Base-by-base conservation (phyloP, 2,113 vertebrate genomes). In the Lutjanus erythropterus region DNA sequence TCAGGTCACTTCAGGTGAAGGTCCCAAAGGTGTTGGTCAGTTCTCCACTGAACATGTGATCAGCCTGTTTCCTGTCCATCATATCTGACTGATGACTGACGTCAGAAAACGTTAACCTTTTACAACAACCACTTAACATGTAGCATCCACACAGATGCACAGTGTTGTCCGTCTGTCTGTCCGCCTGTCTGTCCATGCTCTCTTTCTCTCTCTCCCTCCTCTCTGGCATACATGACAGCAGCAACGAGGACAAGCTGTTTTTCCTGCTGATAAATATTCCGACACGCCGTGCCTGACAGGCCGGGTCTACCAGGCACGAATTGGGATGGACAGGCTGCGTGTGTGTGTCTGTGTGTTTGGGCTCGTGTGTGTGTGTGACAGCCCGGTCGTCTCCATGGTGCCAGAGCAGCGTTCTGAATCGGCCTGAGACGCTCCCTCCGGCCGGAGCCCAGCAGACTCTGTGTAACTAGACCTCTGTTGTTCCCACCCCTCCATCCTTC, bases 231-330 rank as follows among this genome's bases (percentile, higher is more conserved):
- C 83, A 82, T 88, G 88, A 92, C 86, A 92, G 88, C 85, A 88
- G 80, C 87, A 89, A 91, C n/a, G 70, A 89, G 88, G 85, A 92
- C 89, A 90, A 87, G 86, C 88, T 90, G 87, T 91, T 91, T 91
- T 84, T 72, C 76, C 83, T 78, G 79, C 86, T 91, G 86, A 88
- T 91, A 89, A 91, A 86, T 92, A 90, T 91, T 91, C 87, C 49
- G 50, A 84, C 84, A 86, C 33, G 50, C 81, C 37, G 23, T 49
- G 71, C 31, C 78, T 89, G 90, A 93, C 87, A 89, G 87, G 73
- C 52, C n/a, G 56, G 75, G 76, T 80, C 68, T 21, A 69, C 60
- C 75, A 70, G 55, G 72, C 72, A 74, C 73, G 80, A 75, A 80
- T 79, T 37, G 86, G 85, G 73, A 87, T 77, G 82, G 90, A 78